Evolutionary conservation across 2,113 vertebrate genomes (phyloP).

Genomic region (Stegostoma tigrinum): DNA sequence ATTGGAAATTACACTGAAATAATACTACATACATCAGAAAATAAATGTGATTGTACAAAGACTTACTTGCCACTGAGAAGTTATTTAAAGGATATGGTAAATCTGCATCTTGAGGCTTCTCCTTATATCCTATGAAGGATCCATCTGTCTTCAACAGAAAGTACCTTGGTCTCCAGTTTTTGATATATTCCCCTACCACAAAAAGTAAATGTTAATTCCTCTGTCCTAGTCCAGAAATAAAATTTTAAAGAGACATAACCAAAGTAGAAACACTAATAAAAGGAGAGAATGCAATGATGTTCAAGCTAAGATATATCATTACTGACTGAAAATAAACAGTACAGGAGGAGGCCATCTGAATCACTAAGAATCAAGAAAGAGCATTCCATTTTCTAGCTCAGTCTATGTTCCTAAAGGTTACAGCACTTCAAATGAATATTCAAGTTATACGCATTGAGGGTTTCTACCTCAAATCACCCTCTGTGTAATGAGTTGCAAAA

Average conservation of each 20-base stretch:
- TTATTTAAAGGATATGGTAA: slow-evolving; percentile 96
- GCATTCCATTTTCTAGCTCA: background rate
- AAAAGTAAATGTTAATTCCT: slow-evolving; percentile 37
- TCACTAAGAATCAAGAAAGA: background rate
- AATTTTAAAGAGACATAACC: background rate
- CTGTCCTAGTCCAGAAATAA: background rate
- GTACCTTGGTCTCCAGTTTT: slow-evolving; percentile 97
- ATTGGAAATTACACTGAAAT: background rate
- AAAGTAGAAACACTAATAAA: background rate
- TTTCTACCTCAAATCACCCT: background rate
- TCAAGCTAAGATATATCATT: background rate
- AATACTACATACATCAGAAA: background rate
- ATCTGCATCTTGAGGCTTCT: slow-evolving; percentile 96
- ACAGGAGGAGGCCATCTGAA: background rate
- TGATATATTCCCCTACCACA: slow-evolving; percentile 89
- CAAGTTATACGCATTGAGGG: background rate
- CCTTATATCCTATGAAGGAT: slow-evolving; percentile 97
- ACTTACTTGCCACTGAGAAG: slow-evolving; percentile 97
- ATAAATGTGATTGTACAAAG: background rate
- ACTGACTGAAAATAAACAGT: background rate
- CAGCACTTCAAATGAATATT: background rate
- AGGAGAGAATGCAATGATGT: background rate
- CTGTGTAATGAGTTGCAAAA: background rate
- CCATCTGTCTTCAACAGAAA: slow-evolving; percentile 97
- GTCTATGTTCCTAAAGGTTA: background rate